A percentile compares a stretch with the other conserved stretches of the same genome.
These are phyloP conservation scores for Mus spicilegus DNA, from an alignment of 2,113 vertebrate species.

Conservation along the genomic window DNA sequence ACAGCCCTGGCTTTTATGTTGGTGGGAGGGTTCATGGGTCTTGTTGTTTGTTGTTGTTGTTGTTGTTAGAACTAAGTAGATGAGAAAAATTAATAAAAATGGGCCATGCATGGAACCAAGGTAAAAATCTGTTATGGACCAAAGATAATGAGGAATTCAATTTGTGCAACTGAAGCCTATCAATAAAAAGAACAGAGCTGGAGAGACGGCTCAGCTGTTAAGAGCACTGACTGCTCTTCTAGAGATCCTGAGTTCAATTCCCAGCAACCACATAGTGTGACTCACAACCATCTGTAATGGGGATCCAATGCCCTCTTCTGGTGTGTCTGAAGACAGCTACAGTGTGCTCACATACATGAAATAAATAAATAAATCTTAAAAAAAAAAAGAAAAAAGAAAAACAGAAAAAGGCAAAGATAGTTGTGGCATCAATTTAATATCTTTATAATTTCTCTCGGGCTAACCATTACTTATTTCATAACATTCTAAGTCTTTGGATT, in stretches of 20 bases:
- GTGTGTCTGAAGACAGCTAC: too few species aligned
- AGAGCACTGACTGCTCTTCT: too few species aligned
- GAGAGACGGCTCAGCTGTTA: too few species aligned
- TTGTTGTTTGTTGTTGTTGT: not conserved
- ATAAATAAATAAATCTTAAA: too few species aligned
- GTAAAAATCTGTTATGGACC: not conserved
- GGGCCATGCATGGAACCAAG: too few species aligned
- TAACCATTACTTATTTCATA: conserved; percentile 69
- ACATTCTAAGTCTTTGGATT: conserved; percentile 72
- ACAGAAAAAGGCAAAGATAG: not conserved
- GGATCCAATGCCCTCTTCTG: too few species aligned
- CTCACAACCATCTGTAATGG: too few species aligned
- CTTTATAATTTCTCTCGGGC: conserved; percentile 76
- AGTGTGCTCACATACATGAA: too few species aligned
- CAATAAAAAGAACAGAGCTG: not conserved
- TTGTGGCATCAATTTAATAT: conserved; percentile 34
- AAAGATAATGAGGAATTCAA: not conserved
- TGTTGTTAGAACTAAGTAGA: conserved; percentile 17
- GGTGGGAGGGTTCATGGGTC: not conserved
- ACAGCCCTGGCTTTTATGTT: not conserved
- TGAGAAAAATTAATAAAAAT: conserved; percentile 33
- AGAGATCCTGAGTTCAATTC: too few species aligned
- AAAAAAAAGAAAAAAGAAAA: not conserved
- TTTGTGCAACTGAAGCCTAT: not conserved
- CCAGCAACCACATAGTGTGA: too few species aligned